phyloP scores from a whole-genome alignment of 2,113 vertebrate genomes.

The Melanocharis versteri region DNA sequence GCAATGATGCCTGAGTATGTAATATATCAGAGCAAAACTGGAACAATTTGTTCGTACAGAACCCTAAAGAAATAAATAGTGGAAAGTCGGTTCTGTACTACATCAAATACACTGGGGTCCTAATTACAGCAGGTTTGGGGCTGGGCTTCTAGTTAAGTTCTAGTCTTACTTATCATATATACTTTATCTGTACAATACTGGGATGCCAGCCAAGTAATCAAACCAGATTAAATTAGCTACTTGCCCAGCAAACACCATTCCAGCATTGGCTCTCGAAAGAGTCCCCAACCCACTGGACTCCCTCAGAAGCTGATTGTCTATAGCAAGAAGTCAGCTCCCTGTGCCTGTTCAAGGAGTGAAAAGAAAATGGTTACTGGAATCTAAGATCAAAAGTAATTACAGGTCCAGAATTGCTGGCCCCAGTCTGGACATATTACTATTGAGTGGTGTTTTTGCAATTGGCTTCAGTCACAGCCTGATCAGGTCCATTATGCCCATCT shows the following conservation, averaged over 20 bases:
- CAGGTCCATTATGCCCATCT: background rate
- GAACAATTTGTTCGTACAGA: background rate
- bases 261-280: background rate
- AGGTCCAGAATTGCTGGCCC: background rate
- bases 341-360: background rate
- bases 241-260: background rate
- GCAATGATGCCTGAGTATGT: background rate
- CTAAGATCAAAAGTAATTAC: background rate
- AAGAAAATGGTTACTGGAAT: background rate
- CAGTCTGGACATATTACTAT: background rate
- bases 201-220: background rate
- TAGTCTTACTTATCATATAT: background rate
- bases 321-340: background rate
- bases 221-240: background rate
- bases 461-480: background rate
- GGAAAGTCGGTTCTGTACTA: rapidly evolving
- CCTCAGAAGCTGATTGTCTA: background rate
- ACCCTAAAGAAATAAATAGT: background rate
- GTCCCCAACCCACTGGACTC: background rate
- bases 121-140: background rate
- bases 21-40: background rate
- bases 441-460: background rate
- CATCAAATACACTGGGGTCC: background rate
- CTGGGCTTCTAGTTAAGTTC: background rate
- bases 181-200: background rate